Conservation (phyloP, 2,113 vertebrate species). For the Sinocyclocheilus anophthalmus region DNA sequence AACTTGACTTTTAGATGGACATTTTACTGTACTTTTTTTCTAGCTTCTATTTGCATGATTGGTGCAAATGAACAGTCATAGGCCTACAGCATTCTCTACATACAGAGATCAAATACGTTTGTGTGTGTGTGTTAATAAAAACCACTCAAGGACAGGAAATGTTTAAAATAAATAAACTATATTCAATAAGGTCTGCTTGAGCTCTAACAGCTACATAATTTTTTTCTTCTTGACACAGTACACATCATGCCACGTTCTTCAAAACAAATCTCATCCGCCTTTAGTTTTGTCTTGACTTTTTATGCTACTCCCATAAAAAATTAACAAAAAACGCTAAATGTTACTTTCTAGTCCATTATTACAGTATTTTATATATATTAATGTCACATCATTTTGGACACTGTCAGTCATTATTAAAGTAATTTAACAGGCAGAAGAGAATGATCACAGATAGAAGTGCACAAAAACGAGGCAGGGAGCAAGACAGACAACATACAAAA, state of each 20-base stretch:
- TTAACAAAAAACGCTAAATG: constrained; percentile 38
- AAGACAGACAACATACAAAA: constrained; percentile 67
- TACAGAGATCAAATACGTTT: no score
- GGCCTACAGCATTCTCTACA: no score
- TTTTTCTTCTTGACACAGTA: constrained; percentile 72
- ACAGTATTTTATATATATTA: constrained; percentile 66
- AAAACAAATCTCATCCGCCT: constrained; percentile 60
- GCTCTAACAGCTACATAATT: constrained; percentile 63
- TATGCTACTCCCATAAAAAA: constrained; percentile 48
- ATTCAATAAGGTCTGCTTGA: constrained; percentile 74
- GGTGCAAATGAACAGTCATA: no score
- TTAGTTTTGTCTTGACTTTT: constrained; percentile 55
- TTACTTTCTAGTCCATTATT: constrained; percentile 68
- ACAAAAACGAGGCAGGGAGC: constrained; percentile 68
- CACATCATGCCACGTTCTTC: constrained; percentile 75
- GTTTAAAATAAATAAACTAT: constrained; percentile 81
- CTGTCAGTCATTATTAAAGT: constrained; percentile 67
- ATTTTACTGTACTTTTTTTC: no score
- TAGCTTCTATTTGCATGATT: no score
- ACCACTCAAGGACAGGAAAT: constrained; percentile 63
- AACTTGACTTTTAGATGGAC: neutral
- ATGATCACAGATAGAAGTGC: constrained; percentile 68
- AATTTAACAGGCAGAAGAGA: constrained; percentile 74
- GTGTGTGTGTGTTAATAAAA: constrained; percentile 14
- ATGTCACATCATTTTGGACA: constrained; percentile 62